Percentiles rank a stretch among this genome's conserved stretches.
Evolutionary conservation across 2,888 invertebrate species (phyloP).

Genomic region (Theodoxus fluviatilis): DNA sequence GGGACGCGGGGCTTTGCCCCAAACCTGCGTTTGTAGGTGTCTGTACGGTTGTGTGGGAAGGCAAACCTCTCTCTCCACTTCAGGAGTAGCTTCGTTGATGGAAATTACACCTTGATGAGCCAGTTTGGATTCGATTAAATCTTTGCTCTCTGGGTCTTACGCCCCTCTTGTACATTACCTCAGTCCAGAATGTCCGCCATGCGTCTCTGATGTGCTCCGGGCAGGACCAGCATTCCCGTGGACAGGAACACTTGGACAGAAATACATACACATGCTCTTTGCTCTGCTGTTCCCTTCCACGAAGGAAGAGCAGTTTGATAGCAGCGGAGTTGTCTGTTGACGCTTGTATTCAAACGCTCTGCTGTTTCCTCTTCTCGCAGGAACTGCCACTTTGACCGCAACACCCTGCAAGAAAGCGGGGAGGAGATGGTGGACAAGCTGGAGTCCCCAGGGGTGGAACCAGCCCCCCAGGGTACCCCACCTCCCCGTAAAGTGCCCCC

Average conservation of each 20-base stretch:
- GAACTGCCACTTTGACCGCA: constrained; percentile 49
- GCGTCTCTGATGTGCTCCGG: background rate
- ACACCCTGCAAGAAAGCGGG: constrained; percentile 37
- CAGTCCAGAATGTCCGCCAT: background rate
- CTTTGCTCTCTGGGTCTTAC: background rate
- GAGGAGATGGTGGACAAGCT: constrained; percentile 29
- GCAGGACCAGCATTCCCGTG: background rate
- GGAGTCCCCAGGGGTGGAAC: constrained; percentile 12
- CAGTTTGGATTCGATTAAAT: background rate
- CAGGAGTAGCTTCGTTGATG: too few relatives aligned
- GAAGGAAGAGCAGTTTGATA: too few relatives aligned
- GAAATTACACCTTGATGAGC: too few relatives aligned
- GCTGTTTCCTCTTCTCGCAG: constrained; percentile 37
- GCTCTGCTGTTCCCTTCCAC: too few relatives aligned
- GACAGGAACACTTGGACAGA: constrained; percentile 25
- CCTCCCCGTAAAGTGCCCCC: background rate
- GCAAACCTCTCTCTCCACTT: too few relatives aligned
- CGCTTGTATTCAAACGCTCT: constrained; percentile 21
- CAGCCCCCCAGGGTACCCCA: constrained; percentile 8
- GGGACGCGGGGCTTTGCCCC: too few relatives aligned
- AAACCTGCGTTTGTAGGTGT: too few relatives aligned
- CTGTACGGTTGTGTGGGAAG: too few relatives aligned
- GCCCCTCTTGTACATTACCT: background rate
- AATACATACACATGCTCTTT: constrained; percentile 24
- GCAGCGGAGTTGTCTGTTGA: too few relatives aligned